phyloP scores from a whole-genome alignment of 1,140 invertebrate genomes.

The Lutraria rhynchaena region DNA sequence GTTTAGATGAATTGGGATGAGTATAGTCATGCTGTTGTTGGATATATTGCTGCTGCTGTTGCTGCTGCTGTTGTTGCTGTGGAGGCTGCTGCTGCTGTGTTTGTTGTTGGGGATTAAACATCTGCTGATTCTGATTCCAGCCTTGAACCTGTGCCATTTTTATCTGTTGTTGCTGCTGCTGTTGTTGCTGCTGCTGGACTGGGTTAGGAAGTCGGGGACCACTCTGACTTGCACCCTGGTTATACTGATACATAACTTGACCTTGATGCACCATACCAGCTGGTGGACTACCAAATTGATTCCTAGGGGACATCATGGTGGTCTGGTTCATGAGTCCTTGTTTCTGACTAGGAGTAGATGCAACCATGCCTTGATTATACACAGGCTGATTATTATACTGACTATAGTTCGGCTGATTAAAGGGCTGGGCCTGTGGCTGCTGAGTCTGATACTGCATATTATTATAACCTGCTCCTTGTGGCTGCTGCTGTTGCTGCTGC shows the following conservation, averaged over 20 bases:
- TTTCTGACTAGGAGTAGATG: constrained; percentile 37
- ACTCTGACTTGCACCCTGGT: constrained; percentile 8
- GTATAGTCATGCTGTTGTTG: constrained; percentile 68
- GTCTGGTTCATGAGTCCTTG: constrained; percentile 32
- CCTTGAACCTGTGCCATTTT: constrained; percentile 55
- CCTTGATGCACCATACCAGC: constrained; percentile 46
- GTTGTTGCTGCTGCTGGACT: constrained; percentile 59
- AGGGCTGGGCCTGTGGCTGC: constrained; percentile 15
- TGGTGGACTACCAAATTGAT: constrained; percentile 37
- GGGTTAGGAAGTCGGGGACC: constrained; percentile 66
- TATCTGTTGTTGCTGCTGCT: constrained; percentile 58
- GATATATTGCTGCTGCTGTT: constrained; percentile 55
- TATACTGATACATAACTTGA: constrained; percentile 57
- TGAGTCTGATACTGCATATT: constrained; percentile 40
- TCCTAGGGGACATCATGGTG: constrained; percentile 16
- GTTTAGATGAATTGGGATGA: constrained; percentile 47
- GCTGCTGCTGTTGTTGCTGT: constrained; percentile 73
- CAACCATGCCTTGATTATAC: constrained; percentile 40
- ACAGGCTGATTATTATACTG: constrained; percentile 37
- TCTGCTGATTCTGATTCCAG: constrained; percentile 51
- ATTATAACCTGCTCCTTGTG: constrained; percentile 3
- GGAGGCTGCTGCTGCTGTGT: constrained; percentile 68
- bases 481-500: constrained; percentile 14
- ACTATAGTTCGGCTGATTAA: constrained; percentile 30
- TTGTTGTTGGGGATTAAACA: constrained; percentile 61